Base-by-base conservation (phyloP, 2,888 invertebrate species). In the Stenotaenia linearis region DNA sequence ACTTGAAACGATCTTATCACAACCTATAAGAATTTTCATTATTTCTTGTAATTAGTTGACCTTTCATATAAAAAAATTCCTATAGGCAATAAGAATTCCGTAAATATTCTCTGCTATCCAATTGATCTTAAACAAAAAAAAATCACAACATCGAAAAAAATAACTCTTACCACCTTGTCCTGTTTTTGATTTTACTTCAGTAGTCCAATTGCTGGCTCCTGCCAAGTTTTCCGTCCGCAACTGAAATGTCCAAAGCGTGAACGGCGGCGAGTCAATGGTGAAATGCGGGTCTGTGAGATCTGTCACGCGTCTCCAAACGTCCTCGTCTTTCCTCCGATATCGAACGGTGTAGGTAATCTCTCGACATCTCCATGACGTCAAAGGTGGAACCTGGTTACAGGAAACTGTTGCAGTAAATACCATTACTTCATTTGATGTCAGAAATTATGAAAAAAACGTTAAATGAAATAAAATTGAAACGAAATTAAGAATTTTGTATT, bases 301-400 rank as follows among this genome's bases (percentile, higher is more conserved):
- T 61, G 78, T 78, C 2, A 78, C 32, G 4, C 78, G 61, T 21
- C 35, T 10, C 18, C 45, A 50, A 15, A 4, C 35, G 10, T 69
- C 78, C 5, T 61, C 35, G 23, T 15, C 28, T 30, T 69, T 78
- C n/a, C 35, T 78, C n/a, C 45, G 69, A 35, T 78, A 78, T 3
- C 78, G 61, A 7, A 78, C n/a, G 10, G 78, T 78, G 69, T 40
- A 78, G 18, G 69, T 78, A 18, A 78, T 61, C n/a, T 78, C 78
- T 10, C 37, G 32, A 30, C 78, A 78, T 25, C 78, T 23, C 78
- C 78, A 78, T 2, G 78, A 30, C 15, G 28, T 40, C 45, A 23
- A 10, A 35, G 32, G 18, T 30, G 78, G 78, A 21, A 78, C 35
- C 78, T 78, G 25, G 75, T 75, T 30, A 75, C 75, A 75, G 75